Percentiles rank a stretch among this genome's conserved stretches.
These are phyloP conservation scores for Akabosia matsudoensis DNA, from an alignment of 1,140 invertebrate species.

Conservation along the genomic window DNA sequence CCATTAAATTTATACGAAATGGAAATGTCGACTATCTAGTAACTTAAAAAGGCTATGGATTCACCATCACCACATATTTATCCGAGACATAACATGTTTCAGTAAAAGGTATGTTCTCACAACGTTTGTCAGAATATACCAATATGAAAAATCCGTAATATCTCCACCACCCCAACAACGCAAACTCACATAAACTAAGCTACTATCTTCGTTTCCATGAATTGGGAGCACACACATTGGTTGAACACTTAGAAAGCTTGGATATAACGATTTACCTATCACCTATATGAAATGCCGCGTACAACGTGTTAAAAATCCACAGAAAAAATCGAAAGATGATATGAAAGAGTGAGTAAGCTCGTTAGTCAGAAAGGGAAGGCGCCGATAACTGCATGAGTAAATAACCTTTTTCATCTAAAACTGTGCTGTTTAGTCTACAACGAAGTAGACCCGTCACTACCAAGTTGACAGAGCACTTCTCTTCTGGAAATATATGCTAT, in stretches of 20 bases:
- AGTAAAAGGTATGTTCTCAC: background rate
- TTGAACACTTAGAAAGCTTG: no score
- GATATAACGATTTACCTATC: no score
- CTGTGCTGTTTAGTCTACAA: background rate
- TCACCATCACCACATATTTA: conserved; percentile 14
- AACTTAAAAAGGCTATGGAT: background rate
- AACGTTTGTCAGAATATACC: no score
- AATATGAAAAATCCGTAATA: no score
- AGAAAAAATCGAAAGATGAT: no score
- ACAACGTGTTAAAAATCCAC: no score
- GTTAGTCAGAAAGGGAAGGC: background rate
- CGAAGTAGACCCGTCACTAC: background rate
- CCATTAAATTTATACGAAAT: conserved; percentile 22
- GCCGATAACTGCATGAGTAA: conserved; percentile 23
- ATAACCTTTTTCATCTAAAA: conserved; percentile 8
- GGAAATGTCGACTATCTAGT: conserved; percentile 22
- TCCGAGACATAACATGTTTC: background rate
- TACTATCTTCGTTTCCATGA: background rate
- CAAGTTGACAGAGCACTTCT: conserved; percentile 10
- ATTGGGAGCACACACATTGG: background rate
- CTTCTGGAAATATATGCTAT: conserved; percentile 4
- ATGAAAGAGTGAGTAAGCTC: no score
- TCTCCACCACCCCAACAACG: no score
- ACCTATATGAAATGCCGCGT: no score
- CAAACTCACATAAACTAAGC: no score